phyloP scores from a whole-genome alignment of 2,888 invertebrate genomes.

The Drosophila lutescens region DNA sequence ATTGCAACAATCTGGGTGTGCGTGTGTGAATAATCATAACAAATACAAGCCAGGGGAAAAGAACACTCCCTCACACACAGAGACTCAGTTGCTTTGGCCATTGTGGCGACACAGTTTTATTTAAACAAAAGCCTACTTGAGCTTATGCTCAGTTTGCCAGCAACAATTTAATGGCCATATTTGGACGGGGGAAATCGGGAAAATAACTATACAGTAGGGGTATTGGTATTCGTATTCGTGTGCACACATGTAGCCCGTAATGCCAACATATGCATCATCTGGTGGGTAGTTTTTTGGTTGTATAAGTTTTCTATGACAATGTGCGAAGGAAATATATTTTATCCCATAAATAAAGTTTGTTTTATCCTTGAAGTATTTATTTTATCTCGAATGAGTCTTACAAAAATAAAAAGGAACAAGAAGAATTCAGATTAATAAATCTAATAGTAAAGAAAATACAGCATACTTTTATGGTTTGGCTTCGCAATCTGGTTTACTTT shows the following conservation, averaged over 20 bases:
- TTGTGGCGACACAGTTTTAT: constrained; percentile 71
- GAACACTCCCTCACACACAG: constrained; percentile 2
- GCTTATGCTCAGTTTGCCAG: constrained; percentile 62
- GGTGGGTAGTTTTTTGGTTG: background rate
- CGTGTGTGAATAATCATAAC: constrained; percentile 68
- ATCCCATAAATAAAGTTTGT: background rate
- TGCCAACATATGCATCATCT: constrained; percentile 12
- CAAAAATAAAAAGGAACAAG: background rate
- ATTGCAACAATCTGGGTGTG: constrained; percentile 17
- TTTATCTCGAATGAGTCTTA: background rate
- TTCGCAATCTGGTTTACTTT: background rate
- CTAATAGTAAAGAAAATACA: background rate
- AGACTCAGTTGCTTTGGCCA: constrained; percentile 57
- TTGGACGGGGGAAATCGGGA: background rate
- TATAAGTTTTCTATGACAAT: constrained; percentile 3
- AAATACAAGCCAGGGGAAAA: constrained; percentile 35
- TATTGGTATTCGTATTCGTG: too few species aligned
- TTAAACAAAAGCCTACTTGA: constrained; percentile 77
- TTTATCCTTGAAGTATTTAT: background rate
- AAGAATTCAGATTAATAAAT: background rate
- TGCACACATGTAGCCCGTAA: constrained; percentile 17
- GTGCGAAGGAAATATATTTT: background rate
- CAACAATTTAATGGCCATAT: constrained; percentile 55
- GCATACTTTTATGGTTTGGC: background rate
- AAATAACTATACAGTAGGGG: constrained; percentile 3